Evolutionary conservation across 2,797 vertebrate genomes (phyloP), one percentile per base, ranked within the genome.

Genomic region (Euphonia xanthogaster): DNA sequence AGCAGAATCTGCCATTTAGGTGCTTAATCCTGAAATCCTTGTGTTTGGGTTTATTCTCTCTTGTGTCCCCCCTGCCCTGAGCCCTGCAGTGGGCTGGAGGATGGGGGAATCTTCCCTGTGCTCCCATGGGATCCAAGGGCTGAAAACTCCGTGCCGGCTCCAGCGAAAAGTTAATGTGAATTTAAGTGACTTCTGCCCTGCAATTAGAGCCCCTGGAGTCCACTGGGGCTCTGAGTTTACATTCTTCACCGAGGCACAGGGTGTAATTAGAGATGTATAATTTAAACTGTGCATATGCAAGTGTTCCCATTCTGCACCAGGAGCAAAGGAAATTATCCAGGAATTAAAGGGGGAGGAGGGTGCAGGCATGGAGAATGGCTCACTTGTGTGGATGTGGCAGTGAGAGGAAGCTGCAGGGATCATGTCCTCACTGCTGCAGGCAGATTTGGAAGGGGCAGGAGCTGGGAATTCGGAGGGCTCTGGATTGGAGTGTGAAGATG

Each of bases 251-350:
- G 68, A 93, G 93, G 93, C 90, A 86, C 85, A 83, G 92, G 71
- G 94, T 94, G 91, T 96, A 96, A 97, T 96, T 97, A 93, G 88
- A 96, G 90, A 88, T 94, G 94, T 95, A 95, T 96, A 93, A 95
- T 86, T 90, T 95, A 90, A 94, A 79, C 86, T 90, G 55, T 89
- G 90, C 94, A 91, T 93, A 90, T 96, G 95, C 94, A 94, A 89
- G 95, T 80, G 92, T 84, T 94, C 90, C 87, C 90, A 74, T 86
- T 90, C 86, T 93, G 61, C 88, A 84, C 86, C 35, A 92, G 93
- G 84, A 96, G 94, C 92, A 92, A 91, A 92, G 92, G 94, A 96
- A 94, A 96, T 96, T 96, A 96, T 94, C 93, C 92, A 88, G 92
- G 93, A 95, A 96, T 96, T 94, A 93, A 84, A 89, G 90, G 90